phyloP scores from a whole-genome alignment of 2,113 vertebrate species.

The Marmota monax region DNA sequence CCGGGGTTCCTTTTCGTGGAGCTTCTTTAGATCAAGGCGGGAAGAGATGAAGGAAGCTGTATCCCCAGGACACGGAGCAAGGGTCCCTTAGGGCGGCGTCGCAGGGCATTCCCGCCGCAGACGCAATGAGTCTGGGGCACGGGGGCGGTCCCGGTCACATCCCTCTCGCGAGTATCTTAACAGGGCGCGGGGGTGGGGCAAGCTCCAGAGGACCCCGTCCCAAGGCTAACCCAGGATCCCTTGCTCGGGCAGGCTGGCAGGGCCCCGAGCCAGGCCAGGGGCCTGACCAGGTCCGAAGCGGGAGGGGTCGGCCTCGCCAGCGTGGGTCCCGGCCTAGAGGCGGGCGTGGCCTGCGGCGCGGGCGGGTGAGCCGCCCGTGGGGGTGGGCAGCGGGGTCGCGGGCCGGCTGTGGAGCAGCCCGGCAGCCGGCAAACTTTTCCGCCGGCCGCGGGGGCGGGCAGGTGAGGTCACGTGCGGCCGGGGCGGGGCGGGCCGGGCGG shows the following conservation, averaged over 20 bases:
- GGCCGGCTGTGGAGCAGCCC: not conserved
- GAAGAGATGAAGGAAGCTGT: not conserved
- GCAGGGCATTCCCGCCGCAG: not conserved
- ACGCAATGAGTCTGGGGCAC: no score
- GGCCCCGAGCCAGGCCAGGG: not conserved
- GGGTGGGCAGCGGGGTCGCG: not conserved
- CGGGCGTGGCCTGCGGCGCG: not conserved
- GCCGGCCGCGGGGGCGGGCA: conserved; percentile 20
- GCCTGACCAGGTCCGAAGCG: not conserved
- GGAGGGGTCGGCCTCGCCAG: no score
- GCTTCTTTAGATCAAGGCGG: not conserved
- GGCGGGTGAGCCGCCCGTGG: no score
- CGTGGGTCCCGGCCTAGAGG: not conserved
- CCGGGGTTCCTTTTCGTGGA: not conserved
- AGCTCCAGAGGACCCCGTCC: not conserved
- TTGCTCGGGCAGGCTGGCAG: not conserved
- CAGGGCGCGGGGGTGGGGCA: not conserved
- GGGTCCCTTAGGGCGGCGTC: not conserved
- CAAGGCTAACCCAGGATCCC: not conserved
- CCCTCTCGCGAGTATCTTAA: not conserved
- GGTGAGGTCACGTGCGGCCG: conserved; percentile 75
- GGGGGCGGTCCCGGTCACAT: not conserved
- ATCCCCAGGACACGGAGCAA: not conserved
- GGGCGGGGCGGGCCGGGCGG: not conserved
- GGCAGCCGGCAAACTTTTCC: not conserved